Conservation (phyloP, 2,888 invertebrate genomes). For the Hydropsyche betteni region DNA sequence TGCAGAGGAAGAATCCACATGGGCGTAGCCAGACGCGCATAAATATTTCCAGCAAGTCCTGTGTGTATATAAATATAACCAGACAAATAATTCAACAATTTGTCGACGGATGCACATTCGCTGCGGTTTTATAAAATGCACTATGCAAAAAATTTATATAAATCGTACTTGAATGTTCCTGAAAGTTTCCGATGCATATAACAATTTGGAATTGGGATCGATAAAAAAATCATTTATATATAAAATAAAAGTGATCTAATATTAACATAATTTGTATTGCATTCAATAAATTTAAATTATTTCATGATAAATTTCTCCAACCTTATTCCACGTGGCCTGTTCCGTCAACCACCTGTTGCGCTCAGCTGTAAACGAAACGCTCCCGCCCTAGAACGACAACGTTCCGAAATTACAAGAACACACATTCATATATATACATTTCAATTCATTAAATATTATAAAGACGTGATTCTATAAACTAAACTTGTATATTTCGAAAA, state of each 20-base stretch:
- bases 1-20: constrained; percentile 12
- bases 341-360: constrained; percentile 12
- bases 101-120: constrained; percentile 37
- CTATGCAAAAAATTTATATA: no score
- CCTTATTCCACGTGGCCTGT: background rate
- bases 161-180: no score
- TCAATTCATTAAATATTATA: background rate
- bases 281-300: background rate
- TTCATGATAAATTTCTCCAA: background rate
- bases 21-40: constrained; percentile 41
- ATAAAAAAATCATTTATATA: no score
- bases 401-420: background rate
- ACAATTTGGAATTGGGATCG: no score
- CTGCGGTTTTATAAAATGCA: no score
- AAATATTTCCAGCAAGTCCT: constrained; percentile 43
- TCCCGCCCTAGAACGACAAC: background rate
- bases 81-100: constrained; percentile 49
- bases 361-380: background rate
- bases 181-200: no score
- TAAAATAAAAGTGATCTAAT: no score
- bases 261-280: background rate
- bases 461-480: constrained; percentile 1
- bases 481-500: background rate
- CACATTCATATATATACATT: background rate
- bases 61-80: background rate